phyloP scores from a whole-genome alignment of 2,888 invertebrate species.

The Drosophila falleni region DNA sequence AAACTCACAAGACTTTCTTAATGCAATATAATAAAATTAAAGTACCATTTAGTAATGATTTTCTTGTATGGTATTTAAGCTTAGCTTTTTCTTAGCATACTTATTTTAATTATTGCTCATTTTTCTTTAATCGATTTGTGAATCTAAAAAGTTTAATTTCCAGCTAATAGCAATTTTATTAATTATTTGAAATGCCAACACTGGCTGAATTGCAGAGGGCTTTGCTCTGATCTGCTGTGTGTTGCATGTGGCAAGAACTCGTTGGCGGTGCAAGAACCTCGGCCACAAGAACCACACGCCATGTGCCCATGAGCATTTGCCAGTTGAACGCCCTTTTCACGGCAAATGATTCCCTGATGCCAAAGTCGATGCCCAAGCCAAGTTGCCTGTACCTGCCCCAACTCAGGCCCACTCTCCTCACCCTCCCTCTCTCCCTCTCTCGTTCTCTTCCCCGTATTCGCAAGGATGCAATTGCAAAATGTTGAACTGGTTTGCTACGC shows the following conservation, averaged over 20 bases:
- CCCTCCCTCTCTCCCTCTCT: not conserved
- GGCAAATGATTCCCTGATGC: slow-evolving; percentile 84
- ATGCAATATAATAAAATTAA: no score
- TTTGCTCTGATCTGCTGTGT: not conserved
- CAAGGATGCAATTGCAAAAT: slow-evolving; percentile 62
- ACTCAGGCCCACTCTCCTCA: slow-evolving; percentile 42
- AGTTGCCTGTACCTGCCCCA: slow-evolving; percentile 65
- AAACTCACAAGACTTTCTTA: no score
- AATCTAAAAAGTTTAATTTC: not conserved
- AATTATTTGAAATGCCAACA: not conserved
- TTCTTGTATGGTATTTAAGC: no score
- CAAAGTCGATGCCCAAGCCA: slow-evolving; percentile 54
- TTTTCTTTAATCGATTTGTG: not conserved
- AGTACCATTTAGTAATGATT: no score
- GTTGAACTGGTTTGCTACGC: slow-evolving; percentile 71
- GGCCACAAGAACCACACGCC: slow-evolving; percentile 54
- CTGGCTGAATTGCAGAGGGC: not conserved
- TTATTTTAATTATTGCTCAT: no score
- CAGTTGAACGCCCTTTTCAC: slow-evolving; percentile 86
- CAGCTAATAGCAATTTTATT: no score
- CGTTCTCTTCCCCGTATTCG: not conserved
- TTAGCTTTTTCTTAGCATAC: no score
- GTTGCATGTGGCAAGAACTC: slow-evolving; percentile 39
- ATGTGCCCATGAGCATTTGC: slow-evolving; percentile 74
- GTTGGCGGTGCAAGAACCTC: slow-evolving; percentile 70